Conservation (phyloP, 2,888 invertebrate genomes). For the Erebia palarica region DNA sequence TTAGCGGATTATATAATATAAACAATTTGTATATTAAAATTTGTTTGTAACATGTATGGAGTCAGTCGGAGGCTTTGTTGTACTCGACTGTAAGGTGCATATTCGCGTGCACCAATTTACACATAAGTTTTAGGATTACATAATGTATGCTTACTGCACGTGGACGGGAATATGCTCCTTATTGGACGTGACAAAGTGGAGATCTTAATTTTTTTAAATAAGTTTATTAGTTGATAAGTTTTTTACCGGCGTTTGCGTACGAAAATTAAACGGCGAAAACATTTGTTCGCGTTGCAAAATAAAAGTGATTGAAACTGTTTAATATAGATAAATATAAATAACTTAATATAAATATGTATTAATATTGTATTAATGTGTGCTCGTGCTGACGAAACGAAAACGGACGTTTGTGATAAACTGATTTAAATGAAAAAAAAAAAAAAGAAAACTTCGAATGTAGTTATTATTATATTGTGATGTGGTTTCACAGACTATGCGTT, state of each 20-base stretch:
- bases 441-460: slow-evolving; percentile 55
- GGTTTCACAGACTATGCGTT: slow-evolving; percentile 54
- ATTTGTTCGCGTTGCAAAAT: slow-evolving; percentile 26
- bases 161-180: slow-evolving; percentile 26
- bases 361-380: slow-evolving; percentile 23
- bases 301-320: slow-evolving; percentile 26
- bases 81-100: slow-evolving; percentile 26
- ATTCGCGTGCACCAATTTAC: slow-evolving; percentile 30
- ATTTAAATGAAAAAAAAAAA: slow-evolving; percentile 39
- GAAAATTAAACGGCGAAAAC: slow-evolving; percentile 6
- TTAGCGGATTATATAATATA: not conserved
- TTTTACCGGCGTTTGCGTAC: slow-evolving; percentile 27
- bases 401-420: slow-evolving; percentile 56
- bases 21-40: slow-evolving; percentile 1
- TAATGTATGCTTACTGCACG: slow-evolving; percentile 21
- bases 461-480: slow-evolving; percentile 45
- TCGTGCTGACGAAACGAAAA: slow-evolving; percentile 48
- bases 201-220: slow-evolving; percentile 34
- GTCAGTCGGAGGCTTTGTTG: slow-evolving; percentile 15
- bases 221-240: slow-evolving; percentile 37
- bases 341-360: slow-evolving; percentile 3
- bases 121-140: slow-evolving; percentile 32
- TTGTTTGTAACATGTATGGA: slow-evolving; percentile 11
- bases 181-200: slow-evolving; percentile 19
- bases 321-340: slow-evolving; percentile 8